Evolutionary conservation across 2,888 invertebrate genomes (phyloP).

Genomic region (Emesis russula): DNA sequence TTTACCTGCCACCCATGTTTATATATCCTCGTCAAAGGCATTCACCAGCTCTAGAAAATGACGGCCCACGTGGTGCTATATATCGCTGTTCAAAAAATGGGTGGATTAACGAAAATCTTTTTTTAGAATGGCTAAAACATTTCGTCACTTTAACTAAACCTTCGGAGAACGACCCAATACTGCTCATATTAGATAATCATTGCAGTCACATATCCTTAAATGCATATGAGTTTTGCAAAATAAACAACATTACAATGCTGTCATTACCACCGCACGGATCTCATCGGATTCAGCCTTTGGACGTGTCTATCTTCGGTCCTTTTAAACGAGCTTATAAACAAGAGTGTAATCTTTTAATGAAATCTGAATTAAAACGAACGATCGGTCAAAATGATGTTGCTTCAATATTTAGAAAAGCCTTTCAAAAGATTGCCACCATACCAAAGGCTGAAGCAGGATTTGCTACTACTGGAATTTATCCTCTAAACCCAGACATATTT

Average conservation of each 20-base stretch:
- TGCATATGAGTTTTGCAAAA: constrained; percentile 81
- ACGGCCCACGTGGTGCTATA: constrained; percentile 91
- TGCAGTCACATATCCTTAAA: too few species aligned
- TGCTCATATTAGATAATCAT: constrained; percentile 70
- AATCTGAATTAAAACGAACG: constrained; percentile 42
- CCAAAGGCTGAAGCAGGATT: constrained; percentile 79
- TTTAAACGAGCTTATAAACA: constrained; percentile 29
- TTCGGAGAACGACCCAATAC: constrained; percentile 70
- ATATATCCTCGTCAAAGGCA: constrained; percentile 92
- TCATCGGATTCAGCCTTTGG: constrained; percentile 85
- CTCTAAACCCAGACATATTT: constrained; percentile 68
- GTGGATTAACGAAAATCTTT: constrained; percentile 88
- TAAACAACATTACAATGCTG: constrained; percentile 77
- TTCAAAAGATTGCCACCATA: constrained; percentile 67
- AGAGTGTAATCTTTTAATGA: constrained; percentile 29
- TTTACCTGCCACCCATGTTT: constrained; percentile 92
- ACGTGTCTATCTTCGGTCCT: constrained; percentile 76
- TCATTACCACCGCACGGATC: constrained; percentile 85
- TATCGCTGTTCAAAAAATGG: constrained; percentile 88
- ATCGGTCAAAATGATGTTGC: constrained; percentile 70
- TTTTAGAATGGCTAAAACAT: constrained; percentile 86
- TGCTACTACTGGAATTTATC: constrained; percentile 68
- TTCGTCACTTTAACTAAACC: constrained; percentile 80
- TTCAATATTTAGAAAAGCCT: constrained; percentile 37
- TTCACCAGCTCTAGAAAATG: constrained; percentile 91